Percentiles rank a stretch among this genome's conserved stretches.
These are phyloP conservation scores for Eciton burchellii DNA, from an alignment of 1,140 invertebrate species.

Conservation along the genomic window DNA sequence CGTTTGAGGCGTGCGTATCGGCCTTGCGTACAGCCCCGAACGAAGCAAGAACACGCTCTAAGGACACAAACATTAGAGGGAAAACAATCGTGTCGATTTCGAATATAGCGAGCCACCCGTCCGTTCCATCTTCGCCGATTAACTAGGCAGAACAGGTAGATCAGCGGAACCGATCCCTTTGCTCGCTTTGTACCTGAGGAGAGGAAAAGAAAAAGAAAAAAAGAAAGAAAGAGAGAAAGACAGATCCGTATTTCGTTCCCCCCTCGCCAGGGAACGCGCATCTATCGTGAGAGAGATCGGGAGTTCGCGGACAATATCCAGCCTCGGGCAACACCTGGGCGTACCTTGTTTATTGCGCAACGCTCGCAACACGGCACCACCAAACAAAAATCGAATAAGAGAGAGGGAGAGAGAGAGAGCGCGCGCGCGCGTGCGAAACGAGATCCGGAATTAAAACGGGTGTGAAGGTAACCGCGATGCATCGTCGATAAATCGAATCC, in stretches of 20 bases:
- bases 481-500: too few relatives aligned
- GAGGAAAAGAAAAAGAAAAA: not conserved
- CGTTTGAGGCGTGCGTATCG: too few relatives aligned
- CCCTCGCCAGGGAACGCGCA: slow-evolving; percentile 4
- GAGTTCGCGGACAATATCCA: slow-evolving; percentile 43
- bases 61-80: too few relatives aligned
- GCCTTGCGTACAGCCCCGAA: too few relatives aligned
- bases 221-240: slow-evolving; percentile 1
- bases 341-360: slow-evolving; percentile 54
- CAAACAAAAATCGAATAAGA: slow-evolving; percentile 17
- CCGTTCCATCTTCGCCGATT: not conserved
- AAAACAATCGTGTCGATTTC: too few relatives aligned
- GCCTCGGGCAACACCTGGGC: slow-evolving; percentile 49
- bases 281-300: slow-evolving; percentile 53
- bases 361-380: not conserved
- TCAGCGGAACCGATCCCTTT: slow-evolving; percentile 43
- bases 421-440: too few relatives aligned
- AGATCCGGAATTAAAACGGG: not conserved
- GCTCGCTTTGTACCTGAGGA: not conserved
- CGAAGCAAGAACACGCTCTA: too few relatives aligned
- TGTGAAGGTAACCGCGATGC: not conserved
- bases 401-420: not conserved
- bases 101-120: not conserved
- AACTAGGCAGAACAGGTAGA: slow-evolving; percentile 30
- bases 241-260: slow-evolving; percentile 4